Evolutionary conservation across 2,888 invertebrate genomes (phyloP), one percentile per base, ranked within the genome.

Genomic region (Polyommatus iphigenia): DNA sequence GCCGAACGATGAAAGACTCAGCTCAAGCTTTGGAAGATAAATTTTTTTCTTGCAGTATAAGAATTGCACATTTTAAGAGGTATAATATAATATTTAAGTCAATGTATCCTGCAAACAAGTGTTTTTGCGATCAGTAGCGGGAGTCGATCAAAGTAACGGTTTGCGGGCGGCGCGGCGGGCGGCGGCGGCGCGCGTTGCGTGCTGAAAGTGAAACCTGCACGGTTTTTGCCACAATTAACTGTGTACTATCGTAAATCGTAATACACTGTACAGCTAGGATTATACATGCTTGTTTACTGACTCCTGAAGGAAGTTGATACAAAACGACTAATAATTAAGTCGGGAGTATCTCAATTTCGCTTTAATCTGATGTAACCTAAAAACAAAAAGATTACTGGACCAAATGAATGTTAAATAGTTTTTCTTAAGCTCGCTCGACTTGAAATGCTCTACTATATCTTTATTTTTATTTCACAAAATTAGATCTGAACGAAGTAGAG

Each of bases 161-260:
- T 82, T 81, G 83, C 82, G 79, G 82, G 41, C 41, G 41, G 36
- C 32, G 36, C 36, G 79, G 83, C 84, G 83, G 83, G 57, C 46
- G 46, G 46, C 50, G n/a, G n/a, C n/a, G n/a, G 67, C 67, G 24
- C 62, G 29, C 4, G 67, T 67, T 84, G 83, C 83, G 81, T 82
- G 83, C 83, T 79, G 86, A 89, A 89, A 90, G 90, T 89, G 88
- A 85, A 86, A 85, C 84, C 80, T 59, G 73, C 77, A n/a, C 46
- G n/a, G 46, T 75, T 75, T 75, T 75, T 73, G 73, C 46, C 29
- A 75, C 75, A 24, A 29, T 50, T 50, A 75, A 50, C 24, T 54
- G n/a, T 71, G 76, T 46, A 73, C 36, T 41, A 50, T 15, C 67
- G 67, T 67, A 29, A 67, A 6, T 15, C 20, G 32, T 15, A 15